These are phyloP conservation scores for Anguilla obscura DNA, from an alignment of 2,797 vertebrate genomes.

Conservation along the genomic window DNA sequence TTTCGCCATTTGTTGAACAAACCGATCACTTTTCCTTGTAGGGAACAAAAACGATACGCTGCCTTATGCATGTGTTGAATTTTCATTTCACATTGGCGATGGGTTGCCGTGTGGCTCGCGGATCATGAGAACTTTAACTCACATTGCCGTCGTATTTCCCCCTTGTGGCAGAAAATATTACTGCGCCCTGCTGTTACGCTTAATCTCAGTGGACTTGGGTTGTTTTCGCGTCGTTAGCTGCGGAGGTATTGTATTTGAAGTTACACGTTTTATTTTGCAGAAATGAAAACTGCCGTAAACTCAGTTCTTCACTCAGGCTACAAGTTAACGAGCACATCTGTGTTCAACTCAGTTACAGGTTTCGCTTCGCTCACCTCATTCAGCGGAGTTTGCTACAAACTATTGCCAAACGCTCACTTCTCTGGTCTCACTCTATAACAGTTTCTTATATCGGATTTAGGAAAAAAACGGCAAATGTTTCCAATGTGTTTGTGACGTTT, in stretches of 20 bases:
- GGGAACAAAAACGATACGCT: constrained; percentile 42
- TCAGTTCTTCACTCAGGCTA: constrained; percentile 49
- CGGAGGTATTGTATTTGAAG: background rate
- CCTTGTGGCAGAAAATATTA: constrained; percentile 10
- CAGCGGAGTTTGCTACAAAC: constrained; percentile 42
- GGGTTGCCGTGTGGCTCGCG: constrained; percentile 35
- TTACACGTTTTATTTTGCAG: constrained; percentile 10
- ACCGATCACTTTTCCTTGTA: constrained; percentile 34
- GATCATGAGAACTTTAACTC: constrained; percentile 40
- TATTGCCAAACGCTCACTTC: constrained; percentile 38
- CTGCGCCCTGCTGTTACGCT: background rate
- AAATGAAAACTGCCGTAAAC: constrained; percentile 53
- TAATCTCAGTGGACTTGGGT: background rate
- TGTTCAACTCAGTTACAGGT: constrained; percentile 55
- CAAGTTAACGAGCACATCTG: constrained; percentile 41
- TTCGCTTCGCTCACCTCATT: constrained; percentile 54
- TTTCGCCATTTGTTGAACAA: constrained; percentile 24
- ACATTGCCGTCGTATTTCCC: constrained; percentile 6
- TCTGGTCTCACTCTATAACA: background rate
- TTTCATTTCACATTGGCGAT: constrained; percentile 32
- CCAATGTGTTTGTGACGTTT: background rate
- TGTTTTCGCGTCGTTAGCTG: background rate
- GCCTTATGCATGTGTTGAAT: constrained; percentile 23
- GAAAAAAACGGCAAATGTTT: background rate
- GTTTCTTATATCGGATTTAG: background rate